These are phyloP conservation scores for Neuroterus valhalla DNA, from an alignment of 1,140 invertebrate genomes.

Conservation along the genomic window DNA sequence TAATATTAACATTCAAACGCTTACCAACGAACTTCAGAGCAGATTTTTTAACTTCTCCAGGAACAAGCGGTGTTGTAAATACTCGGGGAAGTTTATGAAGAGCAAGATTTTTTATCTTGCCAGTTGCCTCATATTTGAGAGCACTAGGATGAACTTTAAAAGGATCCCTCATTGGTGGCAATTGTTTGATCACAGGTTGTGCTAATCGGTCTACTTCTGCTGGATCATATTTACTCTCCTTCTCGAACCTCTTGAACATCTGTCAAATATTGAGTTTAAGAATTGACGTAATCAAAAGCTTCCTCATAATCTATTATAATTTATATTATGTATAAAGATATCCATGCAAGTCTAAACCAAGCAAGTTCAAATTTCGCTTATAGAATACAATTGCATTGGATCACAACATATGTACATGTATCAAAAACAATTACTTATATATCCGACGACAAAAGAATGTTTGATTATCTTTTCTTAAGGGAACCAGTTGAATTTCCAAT, in stretches of 20 bases:
- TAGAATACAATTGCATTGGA: too few species aligned
- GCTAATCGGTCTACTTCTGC: constrained; percentile 49
- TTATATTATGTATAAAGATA: too few species aligned
- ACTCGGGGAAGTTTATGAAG: neutral
- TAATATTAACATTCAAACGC: neutral
- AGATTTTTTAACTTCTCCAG: constrained; percentile 48
- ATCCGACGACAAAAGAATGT: too few species aligned
- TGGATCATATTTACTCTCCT: constrained; percentile 44
- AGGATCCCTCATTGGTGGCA: constrained; percentile 44
- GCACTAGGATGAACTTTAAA: constrained; percentile 51
- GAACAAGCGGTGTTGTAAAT: constrained; percentile 34
- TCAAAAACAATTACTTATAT: too few species aligned
- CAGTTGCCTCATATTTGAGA: constrained; percentile 53
- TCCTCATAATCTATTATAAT: too few species aligned
- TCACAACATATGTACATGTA: too few species aligned
- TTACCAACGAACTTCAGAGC: constrained; percentile 54
- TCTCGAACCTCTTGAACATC: constrained; percentile 6
- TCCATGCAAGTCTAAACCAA: too few species aligned
- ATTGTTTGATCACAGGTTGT: constrained; percentile 39
- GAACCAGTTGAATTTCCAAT: too few species aligned
- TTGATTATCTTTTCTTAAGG: too few species aligned
- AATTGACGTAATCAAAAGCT: too few species aligned
- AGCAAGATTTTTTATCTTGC: constrained; percentile 48
- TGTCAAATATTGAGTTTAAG: neutral
- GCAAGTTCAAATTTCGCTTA: too few species aligned